Percentiles rank a stretch among this genome's conserved stretches.
These are phyloP conservation scores for Circaetus gallicus DNA, from an alignment of 2,113 vertebrate species.

Conservation along the genomic window DNA sequence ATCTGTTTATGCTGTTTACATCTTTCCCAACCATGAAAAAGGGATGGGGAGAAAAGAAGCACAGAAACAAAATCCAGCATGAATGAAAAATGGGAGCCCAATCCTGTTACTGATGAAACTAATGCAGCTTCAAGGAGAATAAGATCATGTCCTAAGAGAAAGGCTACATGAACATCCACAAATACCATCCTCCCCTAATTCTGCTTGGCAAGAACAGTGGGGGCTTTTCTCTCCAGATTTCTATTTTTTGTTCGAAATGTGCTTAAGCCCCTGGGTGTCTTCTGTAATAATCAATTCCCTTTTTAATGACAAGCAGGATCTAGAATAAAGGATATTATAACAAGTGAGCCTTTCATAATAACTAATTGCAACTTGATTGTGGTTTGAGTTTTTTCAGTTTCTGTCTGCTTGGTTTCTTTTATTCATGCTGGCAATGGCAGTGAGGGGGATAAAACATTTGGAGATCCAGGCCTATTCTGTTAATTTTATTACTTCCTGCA, in stretches of 20 bases:
- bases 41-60: background rate
- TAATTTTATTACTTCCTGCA: background rate
- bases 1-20: conserved; percentile 47
- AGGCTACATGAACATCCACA: background rate
- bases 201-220: background rate
- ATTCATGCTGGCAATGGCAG: background rate
- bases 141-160: background rate
- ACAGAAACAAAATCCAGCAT: background rate
- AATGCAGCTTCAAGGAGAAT: background rate
- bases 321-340: background rate
- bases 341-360: background rate
- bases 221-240: background rate
- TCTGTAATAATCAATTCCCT: background rate
- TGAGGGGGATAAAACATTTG: background rate
- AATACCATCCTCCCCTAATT: background rate
- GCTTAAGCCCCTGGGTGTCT: background rate
- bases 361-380: background rate
- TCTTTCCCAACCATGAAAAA: conserved; percentile 24
- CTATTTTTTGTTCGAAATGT: background rate
- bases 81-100: background rate
- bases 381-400: background rate
- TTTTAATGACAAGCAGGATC: background rate
- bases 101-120: background rate
- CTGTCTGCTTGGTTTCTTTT: background rate
- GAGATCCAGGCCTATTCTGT: background rate